phyloP scores from a whole-genome alignment of 2,113 vertebrate genomes.

The Cololabis saira region DNA sequence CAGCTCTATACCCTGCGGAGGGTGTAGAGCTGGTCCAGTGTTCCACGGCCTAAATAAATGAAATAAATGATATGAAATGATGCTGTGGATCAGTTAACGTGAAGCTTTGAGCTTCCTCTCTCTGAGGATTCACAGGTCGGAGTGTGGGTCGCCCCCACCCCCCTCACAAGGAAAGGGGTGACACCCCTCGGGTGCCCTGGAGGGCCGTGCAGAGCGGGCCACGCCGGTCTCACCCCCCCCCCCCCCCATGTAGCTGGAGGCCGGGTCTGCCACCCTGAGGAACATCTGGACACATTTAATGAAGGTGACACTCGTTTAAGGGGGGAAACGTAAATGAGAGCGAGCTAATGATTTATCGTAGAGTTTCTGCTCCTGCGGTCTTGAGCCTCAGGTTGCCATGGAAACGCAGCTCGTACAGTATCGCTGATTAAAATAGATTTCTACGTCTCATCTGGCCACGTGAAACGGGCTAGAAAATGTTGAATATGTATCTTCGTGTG shows the following conservation, averaged over 20 bases:
- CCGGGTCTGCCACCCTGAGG: constrained; percentile 35
- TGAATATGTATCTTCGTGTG: constrained; percentile 35
- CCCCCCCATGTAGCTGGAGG: constrained; percentile 20
- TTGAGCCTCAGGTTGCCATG: neutral
- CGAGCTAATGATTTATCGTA: neutral
- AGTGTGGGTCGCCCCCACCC: constrained; percentile 9
- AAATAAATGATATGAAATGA: too few species aligned
- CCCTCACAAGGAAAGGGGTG: constrained; percentile 27
- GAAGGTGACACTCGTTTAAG: neutral
- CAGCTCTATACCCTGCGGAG: too few species aligned
- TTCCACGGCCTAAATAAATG: too few species aligned
- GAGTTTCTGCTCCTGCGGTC: neutral
- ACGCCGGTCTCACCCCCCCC: constrained; percentile 27
- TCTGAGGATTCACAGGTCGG: constrained; percentile 28
- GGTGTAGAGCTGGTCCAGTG: too few species aligned
- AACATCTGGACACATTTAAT: neutral
- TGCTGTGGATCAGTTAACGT: constrained; percentile 38
- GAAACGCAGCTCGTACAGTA: neutral
- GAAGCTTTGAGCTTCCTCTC: constrained; percentile 28
- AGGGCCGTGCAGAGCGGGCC: constrained; percentile 39
- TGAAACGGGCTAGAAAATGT: constrained; percentile 11
- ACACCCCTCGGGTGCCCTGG: constrained; percentile 47
- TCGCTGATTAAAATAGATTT: neutral
- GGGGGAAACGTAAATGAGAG: neutral
- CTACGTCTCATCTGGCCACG: neutral